Conservation (phyloP, 2,888 invertebrate species). For the Amiota communis region DNA sequence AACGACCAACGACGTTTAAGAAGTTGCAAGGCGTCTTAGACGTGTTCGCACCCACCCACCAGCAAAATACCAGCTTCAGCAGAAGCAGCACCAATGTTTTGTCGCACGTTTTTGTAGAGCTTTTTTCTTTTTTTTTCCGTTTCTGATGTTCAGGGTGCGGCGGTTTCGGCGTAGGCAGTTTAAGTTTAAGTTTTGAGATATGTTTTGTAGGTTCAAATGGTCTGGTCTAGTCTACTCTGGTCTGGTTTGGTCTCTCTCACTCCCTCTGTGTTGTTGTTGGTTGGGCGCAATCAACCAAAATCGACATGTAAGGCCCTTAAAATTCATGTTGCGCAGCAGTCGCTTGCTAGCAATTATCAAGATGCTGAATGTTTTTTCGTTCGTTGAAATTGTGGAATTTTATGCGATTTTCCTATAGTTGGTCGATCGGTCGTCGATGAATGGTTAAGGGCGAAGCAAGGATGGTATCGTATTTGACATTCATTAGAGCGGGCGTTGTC, state of each 20-base stretch:
- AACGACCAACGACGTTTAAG: constrained; percentile 1
- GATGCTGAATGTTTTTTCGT: constrained; percentile 9
- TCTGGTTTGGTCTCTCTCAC: constrained; percentile 32
- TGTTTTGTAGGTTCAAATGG: neutral
- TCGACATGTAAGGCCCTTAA: constrained; percentile 67
- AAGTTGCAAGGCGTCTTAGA: constrained; percentile 12
- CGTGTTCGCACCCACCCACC: constrained; percentile 25
- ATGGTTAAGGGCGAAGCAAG: neutral
- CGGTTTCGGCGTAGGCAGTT: neutral
- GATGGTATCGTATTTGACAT: constrained; percentile 4
- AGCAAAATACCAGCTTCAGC: neutral
- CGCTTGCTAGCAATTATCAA: constrained; percentile 25
- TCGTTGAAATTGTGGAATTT: neutral
- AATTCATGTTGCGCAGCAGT: constrained; percentile 52
- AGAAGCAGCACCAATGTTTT: constrained; percentile 12
- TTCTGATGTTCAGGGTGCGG: neutral
- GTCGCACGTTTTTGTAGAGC: constrained; percentile 11
- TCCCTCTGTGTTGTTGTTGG: no score
- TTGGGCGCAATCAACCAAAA: constrained; percentile 43
- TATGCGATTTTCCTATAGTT: constrained; percentile 5
- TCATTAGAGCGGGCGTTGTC: constrained; percentile 18
- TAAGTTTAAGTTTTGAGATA: no score
- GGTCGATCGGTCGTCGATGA: neutral
- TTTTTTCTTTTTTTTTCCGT: neutral
- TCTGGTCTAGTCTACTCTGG: constrained; percentile 36